These are phyloP conservation scores for Meandrusa payeni DNA, from an alignment of 2,888 invertebrate species.

Conservation along the genomic window DNA sequence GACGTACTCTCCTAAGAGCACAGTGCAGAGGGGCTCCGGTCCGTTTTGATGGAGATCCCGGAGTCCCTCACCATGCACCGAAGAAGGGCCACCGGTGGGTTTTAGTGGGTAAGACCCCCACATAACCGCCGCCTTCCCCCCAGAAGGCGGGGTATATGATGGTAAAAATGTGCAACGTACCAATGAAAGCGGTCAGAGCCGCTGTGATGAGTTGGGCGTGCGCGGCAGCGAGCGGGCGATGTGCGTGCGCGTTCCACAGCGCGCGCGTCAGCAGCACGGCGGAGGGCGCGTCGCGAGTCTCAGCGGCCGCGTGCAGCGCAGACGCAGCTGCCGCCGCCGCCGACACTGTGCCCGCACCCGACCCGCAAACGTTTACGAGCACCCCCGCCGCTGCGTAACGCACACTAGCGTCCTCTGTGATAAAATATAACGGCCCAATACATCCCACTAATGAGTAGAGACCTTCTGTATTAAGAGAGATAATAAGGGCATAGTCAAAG, in stretches of 20 bases:
- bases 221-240: conserved; percentile 41
- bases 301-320: conserved; percentile 57
- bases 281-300: conserved; percentile 43
- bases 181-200: conserved; percentile 84
- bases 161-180: conserved; percentile 52
- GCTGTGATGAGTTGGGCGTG: conserved; percentile 48
- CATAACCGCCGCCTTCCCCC: too few relatives aligned
- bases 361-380: conserved; percentile 86
- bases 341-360: conserved; percentile 46
- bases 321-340: conserved; percentile 51
- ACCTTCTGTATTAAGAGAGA: too few relatives aligned
- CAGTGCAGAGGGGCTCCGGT: too few relatives aligned
- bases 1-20: too few relatives aligned
- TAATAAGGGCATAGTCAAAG: too few relatives aligned
- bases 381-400: conserved; percentile 90
- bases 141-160: too few relatives aligned
- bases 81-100: too few relatives aligned
- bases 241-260: conserved; percentile 53
- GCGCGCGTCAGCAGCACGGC: conserved; percentile 50
- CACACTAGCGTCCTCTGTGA: conserved; percentile 84
- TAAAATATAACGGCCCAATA: too few relatives aligned
- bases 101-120: too few relatives aligned
- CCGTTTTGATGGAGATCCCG: too few relatives aligned
- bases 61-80: too few relatives aligned
- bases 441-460: too few relatives aligned